Evolutionary conservation across 2,888 invertebrate species (phyloP), one percentile per base, ranked within the genome.

Genomic region (Cryptocephalus primarius): DNA sequence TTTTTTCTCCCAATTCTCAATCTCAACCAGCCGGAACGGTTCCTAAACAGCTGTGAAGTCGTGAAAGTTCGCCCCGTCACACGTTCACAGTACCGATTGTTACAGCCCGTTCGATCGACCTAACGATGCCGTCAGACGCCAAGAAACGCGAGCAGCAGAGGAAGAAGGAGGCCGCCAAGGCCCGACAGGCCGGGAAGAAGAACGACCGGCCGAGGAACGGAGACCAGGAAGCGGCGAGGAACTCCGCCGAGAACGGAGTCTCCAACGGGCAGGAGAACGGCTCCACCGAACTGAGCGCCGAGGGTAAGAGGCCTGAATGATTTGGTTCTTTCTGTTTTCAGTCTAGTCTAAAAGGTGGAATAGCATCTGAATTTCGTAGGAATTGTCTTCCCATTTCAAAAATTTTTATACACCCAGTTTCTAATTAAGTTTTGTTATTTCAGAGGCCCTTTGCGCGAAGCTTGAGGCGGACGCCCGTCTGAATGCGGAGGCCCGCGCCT

Each of bases 141-240:
- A 97, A 99, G 73, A 97, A 99, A 79, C 91, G 93, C 67, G 88
- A 95, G 69, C 93, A 91, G 66, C 91, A 91, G 67, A 92, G 93
- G 71, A 99, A 97, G 73, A 99, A 97, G 69, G 95, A 94, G 57
- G 90, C 91, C 45, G 87, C 89, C 4, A 88, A 85, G 65, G 82
- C 80, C 51, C 80, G 86, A 48, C 76, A 76, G 57, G 55, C 62
- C 48, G 69, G 65, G 9, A 72, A 72, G 57, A 73, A 72, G 54
- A 52, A 53, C 72, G 75, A 57, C 69, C 53, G 47, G 45, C 48
- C 54, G 12, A 59, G 55, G 48, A 42, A 39, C 72, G 64, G 75
- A 73, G 52, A 61, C 60, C 59, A 69, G 64, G 42, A 72, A 46
- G 70, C 74, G 22, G 56, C 46, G 40, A 53, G 54, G 48, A 39